Evolutionary conservation across 2,888 invertebrate genomes (phyloP).

Genomic region (Pycnomerus fuliginosus): DNA sequence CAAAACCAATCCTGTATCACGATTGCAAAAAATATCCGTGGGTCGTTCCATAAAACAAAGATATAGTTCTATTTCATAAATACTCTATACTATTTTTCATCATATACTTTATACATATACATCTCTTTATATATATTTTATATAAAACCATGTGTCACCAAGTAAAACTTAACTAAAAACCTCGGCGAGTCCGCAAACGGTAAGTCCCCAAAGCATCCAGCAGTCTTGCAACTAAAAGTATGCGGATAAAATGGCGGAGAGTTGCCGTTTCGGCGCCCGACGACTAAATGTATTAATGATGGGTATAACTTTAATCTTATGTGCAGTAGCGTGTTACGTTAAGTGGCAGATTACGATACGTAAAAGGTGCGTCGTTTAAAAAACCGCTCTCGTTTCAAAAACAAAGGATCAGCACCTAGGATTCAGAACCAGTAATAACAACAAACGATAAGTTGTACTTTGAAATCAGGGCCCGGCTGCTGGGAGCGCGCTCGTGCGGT

Average conservation of each 20-base stretch:
- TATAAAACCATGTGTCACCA: conserved; percentile 55
- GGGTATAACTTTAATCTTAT: conserved; percentile 49
- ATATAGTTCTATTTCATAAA: conserved; percentile 53
- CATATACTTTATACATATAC: conserved; percentile 55
- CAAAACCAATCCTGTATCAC: conserved; percentile 27
- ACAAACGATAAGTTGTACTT: conserved; percentile 54
- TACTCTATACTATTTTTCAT: conserved; percentile 51
- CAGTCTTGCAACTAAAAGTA: conserved; percentile 46
- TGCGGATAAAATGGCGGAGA: no score
- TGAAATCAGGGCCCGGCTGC: conserved; percentile 54
- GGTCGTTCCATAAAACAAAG: conserved; percentile 46
- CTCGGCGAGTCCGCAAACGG: conserved; percentile 45
- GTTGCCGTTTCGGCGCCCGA: no score
- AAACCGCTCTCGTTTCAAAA: conserved; percentile 36
- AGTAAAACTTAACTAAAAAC: conserved; percentile 49
- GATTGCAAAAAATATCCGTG: conserved; percentile 19
- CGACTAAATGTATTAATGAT: conserved; percentile 45
- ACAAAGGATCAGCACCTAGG: conserved; percentile 39
- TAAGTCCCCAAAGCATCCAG: conserved; percentile 47
- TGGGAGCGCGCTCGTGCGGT: conserved; percentile 44
- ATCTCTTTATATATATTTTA: conserved; percentile 53
- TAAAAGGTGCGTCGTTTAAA: conserved; percentile 38
- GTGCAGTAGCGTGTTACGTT: conserved; percentile 49
- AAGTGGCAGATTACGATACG: conserved; percentile 50
- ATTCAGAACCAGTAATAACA: conserved; percentile 45